Base-by-base conservation (phyloP, 2,113 vertebrate species). In the Nettapus auritus region DNA sequence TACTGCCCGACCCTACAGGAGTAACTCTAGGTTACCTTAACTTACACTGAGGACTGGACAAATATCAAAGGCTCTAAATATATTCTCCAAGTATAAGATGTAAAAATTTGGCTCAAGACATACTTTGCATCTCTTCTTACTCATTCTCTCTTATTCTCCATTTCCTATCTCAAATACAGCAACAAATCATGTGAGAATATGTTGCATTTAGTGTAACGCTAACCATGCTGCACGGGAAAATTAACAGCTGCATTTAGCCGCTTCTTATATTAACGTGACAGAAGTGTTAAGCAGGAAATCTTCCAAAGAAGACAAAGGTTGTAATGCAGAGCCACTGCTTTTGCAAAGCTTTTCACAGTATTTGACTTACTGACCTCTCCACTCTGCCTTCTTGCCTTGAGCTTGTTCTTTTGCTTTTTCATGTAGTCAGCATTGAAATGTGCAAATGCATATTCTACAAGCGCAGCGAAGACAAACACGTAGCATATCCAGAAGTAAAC, bases 401-500 rank as follows among this genome's bases (percentile, higher is more conserved):
- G 97, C 94, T 99, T 99, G 97, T 98, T 98, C 94, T 99, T 99
- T 52, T 99, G 98, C 95, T 99, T 99, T 96, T 98, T 99, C 95
- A 99, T 97, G 98, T 98, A 99, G 98, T 99, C 99, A 0, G 99
- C 99, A 4, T 99, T 99, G 98, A 99, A 99, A 97, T 99, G 99
- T 29, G 99, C 99, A 40, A 99, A 99, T 66, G 99, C 99, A 0
- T 99, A 99, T 93, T 99, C 99, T 19, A 99, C 99, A 95, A 99
- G 97, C 0, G 99, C 99, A 1, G 99, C 99, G 1, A 99, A 99
- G 90, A 99, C 99, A 67, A 99, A 99, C 56, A 99, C 99, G 0
- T 99, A 99, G 92, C 99, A 99, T 97, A 99, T 99, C 99, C 99
- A 99, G 98, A 99, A 99, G 97, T 99, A 99, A 75, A 99, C 99